Evolutionary conservation across 1,140 invertebrate genomes (phyloP).

Genomic region (Phymorhynchus buccinoides): DNA sequence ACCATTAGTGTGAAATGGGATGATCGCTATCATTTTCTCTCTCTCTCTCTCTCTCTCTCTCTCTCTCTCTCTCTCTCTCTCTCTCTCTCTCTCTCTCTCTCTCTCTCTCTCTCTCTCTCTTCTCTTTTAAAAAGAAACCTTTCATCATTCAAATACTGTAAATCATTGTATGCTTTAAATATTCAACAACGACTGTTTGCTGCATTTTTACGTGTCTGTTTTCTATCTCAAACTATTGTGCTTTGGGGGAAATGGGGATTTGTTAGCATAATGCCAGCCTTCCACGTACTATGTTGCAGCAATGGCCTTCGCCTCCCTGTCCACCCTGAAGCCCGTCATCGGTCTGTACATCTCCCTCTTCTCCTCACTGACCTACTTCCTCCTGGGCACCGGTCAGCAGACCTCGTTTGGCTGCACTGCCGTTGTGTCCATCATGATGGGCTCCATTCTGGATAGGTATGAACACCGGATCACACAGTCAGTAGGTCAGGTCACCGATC

Average conservation of each 20-base stretch:
- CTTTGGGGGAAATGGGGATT: too few species aligned
- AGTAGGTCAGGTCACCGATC: neutral
- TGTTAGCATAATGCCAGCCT: too few species aligned
- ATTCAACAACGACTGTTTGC: too few species aligned
- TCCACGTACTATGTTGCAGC: constrained; percentile 63
- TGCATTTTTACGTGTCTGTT: too few species aligned
- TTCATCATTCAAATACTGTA: too few species aligned
- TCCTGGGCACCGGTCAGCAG: constrained; percentile 93
- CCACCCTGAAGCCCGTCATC: constrained; percentile 87
- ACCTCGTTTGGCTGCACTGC: constrained; percentile 86
- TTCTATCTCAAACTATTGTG: too few species aligned
- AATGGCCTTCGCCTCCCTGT: constrained; percentile 92
- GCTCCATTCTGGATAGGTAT: constrained; percentile 65
- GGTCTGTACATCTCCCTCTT: constrained; percentile 97
- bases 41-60: too few species aligned
- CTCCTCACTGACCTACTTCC: constrained; percentile 89
- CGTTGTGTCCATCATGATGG: constrained; percentile 73
- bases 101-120: neutral
- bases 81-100: constrained; percentile 1
- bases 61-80: too few species aligned
- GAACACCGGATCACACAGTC: constrained; percentile 25
- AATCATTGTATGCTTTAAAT: too few species aligned
- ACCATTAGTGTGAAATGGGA: too few species aligned
- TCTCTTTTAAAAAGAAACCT: too few species aligned
- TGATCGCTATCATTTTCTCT: too few species aligned